Evolutionary conservation across 2,113 vertebrate species (phyloP).

Genomic region (Rhipidura dahli): DNA sequence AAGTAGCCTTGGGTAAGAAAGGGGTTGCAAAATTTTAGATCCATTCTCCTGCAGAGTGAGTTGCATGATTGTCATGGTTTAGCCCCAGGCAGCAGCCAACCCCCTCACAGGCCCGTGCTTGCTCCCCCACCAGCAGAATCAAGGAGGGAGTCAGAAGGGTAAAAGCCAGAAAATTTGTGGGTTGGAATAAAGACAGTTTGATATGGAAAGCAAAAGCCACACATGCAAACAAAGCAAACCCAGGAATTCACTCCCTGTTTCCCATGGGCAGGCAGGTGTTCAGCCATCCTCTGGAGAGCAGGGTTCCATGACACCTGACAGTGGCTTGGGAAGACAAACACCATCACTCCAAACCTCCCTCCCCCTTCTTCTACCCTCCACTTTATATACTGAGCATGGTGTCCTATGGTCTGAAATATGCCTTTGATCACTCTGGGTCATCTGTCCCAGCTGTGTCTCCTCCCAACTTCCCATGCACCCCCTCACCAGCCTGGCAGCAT

Average conservation of each 20-base stretch:
- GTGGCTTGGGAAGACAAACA: not conserved
- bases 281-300: not conserved
- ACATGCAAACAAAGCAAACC: accelerated
- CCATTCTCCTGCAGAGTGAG: not conserved
- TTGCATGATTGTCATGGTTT: not conserved
- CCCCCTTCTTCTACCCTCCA: not conserved
- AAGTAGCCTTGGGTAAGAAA: not conserved
- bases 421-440: not conserved
- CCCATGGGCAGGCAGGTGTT: not conserved
- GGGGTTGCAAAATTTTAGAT: not conserved
- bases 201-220: not conserved
- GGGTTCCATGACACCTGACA: accelerated
- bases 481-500: not conserved
- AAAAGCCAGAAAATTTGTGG: not conserved
- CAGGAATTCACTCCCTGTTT: not conserved
- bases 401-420: not conserved
- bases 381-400: no score
- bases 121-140: not conserved
- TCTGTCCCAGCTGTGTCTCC: not conserved
- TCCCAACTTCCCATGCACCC: not conserved
- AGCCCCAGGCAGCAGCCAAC: not conserved
- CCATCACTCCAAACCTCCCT: not conserved
- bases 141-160: not conserved
- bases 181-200: not conserved
- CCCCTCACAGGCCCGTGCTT: not conserved